Percentiles rank a stretch among this genome's conserved stretches.
phyloP scores from a whole-genome alignment of 2,797 vertebrate genomes.

The Diglossa cyanea region DNA sequence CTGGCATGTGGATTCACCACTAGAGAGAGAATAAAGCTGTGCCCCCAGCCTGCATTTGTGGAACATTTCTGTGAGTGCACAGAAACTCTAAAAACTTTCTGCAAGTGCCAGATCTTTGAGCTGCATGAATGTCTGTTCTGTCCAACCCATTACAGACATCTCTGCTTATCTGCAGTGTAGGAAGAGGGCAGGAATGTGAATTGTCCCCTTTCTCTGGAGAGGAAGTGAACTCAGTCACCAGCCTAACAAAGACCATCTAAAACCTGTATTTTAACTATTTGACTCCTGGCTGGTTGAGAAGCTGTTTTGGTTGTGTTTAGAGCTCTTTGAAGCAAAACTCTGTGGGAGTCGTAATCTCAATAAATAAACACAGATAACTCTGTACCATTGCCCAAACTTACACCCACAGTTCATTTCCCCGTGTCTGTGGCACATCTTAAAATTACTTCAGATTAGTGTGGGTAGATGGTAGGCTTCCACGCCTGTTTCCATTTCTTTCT shows the following conservation, averaged over 20 bases:
- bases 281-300: neutral
- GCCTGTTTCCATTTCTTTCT: neutral
- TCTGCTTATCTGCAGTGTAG: conserved; percentile 46
- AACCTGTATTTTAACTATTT: neutral
- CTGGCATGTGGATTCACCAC: fast-evolving
- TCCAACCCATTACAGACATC: neutral
- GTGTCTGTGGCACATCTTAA: neutral
- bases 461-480: fast-evolving
- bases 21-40: neutral
- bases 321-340: neutral
- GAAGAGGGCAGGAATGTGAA: conserved; percentile 45
- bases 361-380: neutral
- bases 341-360: neutral
- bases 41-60: neutral
- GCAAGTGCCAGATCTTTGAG: neutral
- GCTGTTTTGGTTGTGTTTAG: neutral
- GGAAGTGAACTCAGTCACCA: conserved; percentile 45
- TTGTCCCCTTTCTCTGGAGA: conserved; percentile 29
- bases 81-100: neutral
- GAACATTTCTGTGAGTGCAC: neutral
- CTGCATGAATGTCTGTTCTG: neutral
- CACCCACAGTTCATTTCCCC: neutral
- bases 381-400: neutral
- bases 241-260: conserved; percentile 34
- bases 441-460: neutral